phyloP scores from a whole-genome alignment of 2,797 vertebrate genomes.

The Sebastolobus alascanus region DNA sequence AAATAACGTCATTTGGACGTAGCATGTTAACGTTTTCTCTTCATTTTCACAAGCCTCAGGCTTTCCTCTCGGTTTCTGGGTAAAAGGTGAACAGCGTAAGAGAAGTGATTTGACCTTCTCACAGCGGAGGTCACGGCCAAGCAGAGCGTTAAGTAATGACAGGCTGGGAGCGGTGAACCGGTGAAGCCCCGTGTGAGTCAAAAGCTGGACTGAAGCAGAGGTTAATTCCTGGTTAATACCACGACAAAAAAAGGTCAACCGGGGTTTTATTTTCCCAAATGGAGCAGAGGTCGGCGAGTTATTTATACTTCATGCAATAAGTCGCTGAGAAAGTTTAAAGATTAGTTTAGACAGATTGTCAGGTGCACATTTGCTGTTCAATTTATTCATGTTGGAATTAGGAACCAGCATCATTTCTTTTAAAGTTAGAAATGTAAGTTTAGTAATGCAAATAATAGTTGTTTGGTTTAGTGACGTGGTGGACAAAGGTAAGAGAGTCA shows the following conservation, averaged over 20 bases:
- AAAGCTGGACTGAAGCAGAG: constrained; percentile 44
- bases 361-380: not conserved
- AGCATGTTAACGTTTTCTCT: constrained; percentile 5
- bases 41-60: constrained; percentile 1
- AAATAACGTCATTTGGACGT: not conserved
- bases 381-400: not conserved
- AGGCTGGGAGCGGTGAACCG: constrained; percentile 31
- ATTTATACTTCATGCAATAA: constrained; percentile 6
- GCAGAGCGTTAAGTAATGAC: constrained; percentile 37
- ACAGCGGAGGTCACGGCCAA: constrained; percentile 36
- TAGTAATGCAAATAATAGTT: not conserved
- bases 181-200: constrained; percentile 24
- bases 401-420: not conserved
- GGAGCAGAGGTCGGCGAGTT: constrained; percentile 5
- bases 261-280: constrained; percentile 25
- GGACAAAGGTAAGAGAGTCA: not conserved
- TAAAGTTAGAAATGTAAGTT: not conserved
- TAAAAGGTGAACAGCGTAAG: constrained; percentile 64
- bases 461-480: not conserved
- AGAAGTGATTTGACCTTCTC: constrained; percentile 26
- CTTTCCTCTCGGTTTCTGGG: constrained; percentile 61
- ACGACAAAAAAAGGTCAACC: constrained; percentile 7
- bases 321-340: not conserved
- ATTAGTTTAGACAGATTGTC: not conserved
- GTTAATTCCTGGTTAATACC: constrained; percentile 34